Conservation (phyloP, 2,888 invertebrate species). For the Aphidius colemani region DNA sequence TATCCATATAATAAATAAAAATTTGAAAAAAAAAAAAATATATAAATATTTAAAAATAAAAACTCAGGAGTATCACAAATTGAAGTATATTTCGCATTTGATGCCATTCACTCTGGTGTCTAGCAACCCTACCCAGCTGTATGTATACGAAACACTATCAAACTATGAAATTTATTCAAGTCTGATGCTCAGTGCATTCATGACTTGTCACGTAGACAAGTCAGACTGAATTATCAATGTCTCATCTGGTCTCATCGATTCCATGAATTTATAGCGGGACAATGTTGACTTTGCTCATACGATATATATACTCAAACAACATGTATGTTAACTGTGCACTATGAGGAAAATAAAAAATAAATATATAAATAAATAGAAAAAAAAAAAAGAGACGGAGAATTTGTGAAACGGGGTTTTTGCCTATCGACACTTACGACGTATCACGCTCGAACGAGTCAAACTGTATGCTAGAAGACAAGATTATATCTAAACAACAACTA, state of each 20-base stretch:
- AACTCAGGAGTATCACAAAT: no score
- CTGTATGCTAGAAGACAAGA: slow-evolving; percentile 20
- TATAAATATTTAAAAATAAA: no score
- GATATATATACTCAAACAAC: no score
- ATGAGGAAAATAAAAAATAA: slow-evolving; percentile 6
- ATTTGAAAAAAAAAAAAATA: no score
- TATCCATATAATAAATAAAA: no score
- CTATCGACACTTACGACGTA: slow-evolving; percentile 20
- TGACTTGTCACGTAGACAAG: slow-evolving; percentile 14
- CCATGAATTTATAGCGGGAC: slow-evolving; percentile 16
- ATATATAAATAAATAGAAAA: not conserved
- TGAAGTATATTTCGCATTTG: no score
- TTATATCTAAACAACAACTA: slow-evolving; percentile 17
- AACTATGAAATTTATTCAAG: slow-evolving; percentile 6
- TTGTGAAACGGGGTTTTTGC: slow-evolving; percentile 14
- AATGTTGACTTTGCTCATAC: not conserved
- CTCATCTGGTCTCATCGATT: slow-evolving; percentile 21
- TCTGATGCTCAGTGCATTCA: slow-evolving; percentile 6
- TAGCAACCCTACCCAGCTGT: no score
- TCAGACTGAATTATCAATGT: slow-evolving; percentile 12
- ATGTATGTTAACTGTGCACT: not conserved
- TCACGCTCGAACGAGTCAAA: slow-evolving; percentile 20
- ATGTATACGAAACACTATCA: no score
- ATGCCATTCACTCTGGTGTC: no score
- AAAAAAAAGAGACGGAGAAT: not conserved